Base-by-base conservation (phyloP, 2,888 invertebrate species). In the Ophraella communa region DNA sequence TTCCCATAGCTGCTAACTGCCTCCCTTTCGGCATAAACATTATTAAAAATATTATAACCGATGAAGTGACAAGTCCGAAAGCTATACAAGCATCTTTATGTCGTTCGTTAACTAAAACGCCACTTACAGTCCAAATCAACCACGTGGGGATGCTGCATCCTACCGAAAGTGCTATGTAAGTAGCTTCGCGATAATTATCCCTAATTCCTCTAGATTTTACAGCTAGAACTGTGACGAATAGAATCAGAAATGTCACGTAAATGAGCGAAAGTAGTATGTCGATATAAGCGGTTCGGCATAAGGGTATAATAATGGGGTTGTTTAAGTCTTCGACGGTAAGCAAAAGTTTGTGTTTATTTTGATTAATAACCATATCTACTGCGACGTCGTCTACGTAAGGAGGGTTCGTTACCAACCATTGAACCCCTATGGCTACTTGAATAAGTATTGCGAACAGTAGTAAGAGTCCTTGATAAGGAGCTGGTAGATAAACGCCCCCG, bases 11-110 rank as follows among this genome's bases (percentile, higher is more conserved):
- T 0, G 95, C 95, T 76, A 96, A 84, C 77, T 96, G 94, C 42
- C 96, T 86, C 27, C 96, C 95, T 84, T 93, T 96, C 30, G 96
- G 92, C 84, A 95, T 91, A 82, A 96, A 96, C 96, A 96, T 96
- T 62, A 95, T 90, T 74, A 95, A 87, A 83, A 96, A 94, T 57
- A 95, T 91, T 49, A 94, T 89, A 10, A 91, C 88, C 69, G 95
- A 91, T 14, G 93, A 94, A 60, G 92, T 88, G 51, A 95, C 88
- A 71, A 96, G 85, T 0, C 96, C 96, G 75, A 94, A 94, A 20
- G 95, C 96, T 59, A 96, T 87, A 83, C 95, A 94, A 11, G 94
- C 94, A 81, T 94, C 94, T 73, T 91, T 88, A 78, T 93, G 92
- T 69, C 90, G 86, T 77, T 94, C 93, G 64, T 89, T 87, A 52